Percentiles rank a stretch among this genome's conserved stretches.
These are phyloP conservation scores for Epistrophe eligans DNA, from an alignment of 2,888 invertebrate genomes.

Conservation along the genomic window DNA sequence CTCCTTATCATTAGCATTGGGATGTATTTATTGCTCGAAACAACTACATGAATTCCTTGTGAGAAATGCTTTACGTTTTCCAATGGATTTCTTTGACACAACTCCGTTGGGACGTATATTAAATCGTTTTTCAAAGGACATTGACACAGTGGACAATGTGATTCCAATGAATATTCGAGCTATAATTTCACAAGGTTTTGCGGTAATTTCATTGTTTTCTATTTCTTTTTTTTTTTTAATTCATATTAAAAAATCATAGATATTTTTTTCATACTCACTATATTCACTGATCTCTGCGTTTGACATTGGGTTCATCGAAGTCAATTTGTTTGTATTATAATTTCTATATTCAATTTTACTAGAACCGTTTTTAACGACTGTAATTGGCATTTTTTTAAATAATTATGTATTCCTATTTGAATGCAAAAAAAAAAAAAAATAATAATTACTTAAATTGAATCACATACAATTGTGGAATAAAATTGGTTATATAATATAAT, in stretches of 20 bases:
- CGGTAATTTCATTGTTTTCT: conserved; percentile 81
- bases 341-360: not conserved
- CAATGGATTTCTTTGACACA: conserved; percentile 91
- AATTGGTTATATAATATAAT: conserved; percentile 2
- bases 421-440: not conserved
- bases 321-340: not conserved
- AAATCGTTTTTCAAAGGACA: conserved; percentile 87
- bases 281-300: not conserved
- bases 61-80: conserved; percentile 87
- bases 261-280: not conserved
- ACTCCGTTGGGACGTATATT: conserved; percentile 91
- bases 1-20: conserved; percentile 82
- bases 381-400: not conserved
- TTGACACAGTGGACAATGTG: conserved; percentile 86
- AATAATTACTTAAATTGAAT: not conserved
- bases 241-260: not conserved
- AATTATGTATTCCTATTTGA: not conserved
- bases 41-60: conserved; percentile 86
- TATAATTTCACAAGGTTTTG: conserved; percentile 83
- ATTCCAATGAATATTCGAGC: conserved; percentile 84
- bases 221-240: not conserved
- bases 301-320: not conserved
- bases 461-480: not conserved
- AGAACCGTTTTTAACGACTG: not conserved
- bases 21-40: conserved; percentile 86